Percentiles rank a stretch among this genome's conserved stretches.
Evolutionary conservation across 2,113 vertebrate species (phyloP).

Genomic region (Aegithalos caudatus): DNA sequence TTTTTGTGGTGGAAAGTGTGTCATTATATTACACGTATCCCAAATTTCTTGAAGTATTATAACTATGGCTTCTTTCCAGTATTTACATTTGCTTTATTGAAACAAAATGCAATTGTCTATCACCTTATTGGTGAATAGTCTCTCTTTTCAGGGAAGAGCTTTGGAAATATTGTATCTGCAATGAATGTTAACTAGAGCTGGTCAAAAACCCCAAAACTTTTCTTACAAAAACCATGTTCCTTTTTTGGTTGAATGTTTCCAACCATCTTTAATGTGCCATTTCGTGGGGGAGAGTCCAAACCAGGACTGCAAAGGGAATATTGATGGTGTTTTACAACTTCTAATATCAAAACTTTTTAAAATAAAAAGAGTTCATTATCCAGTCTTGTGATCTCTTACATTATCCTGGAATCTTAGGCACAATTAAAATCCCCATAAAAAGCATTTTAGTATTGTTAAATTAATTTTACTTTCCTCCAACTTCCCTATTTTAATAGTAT

Average conservation of each 20-base stretch:
- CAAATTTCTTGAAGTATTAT: not conserved
- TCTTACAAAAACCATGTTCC: slow-evolving; percentile 35
- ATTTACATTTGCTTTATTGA: not conserved
- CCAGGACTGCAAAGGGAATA: not conserved
- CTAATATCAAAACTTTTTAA: not conserved
- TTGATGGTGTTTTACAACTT: slow-evolving; percentile 18
- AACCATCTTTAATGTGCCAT: not conserved
- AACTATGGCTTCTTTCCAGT: not conserved
- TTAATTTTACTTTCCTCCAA: not conserved
- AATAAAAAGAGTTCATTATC: not conserved
- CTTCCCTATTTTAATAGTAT: not conserved
- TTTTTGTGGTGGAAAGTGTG: not conserved
- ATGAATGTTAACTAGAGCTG: not conserved
- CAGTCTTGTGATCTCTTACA: not conserved
- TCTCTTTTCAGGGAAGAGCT: not conserved
- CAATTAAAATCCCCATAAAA: not conserved
- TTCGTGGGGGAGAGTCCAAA: slow-evolving; percentile 45
- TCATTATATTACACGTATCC: not conserved
- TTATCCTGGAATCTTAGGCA: not conserved
- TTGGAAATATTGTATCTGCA: slow-evolving; percentile 10
- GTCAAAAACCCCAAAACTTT: slow-evolving; percentile 32
- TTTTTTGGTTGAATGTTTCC: slow-evolving; percentile 12
- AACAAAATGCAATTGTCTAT: not conserved
- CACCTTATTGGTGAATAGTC: not conserved
- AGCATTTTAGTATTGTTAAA: not conserved